These are phyloP conservation scores for Microtus pennsylvanicus DNA, from an alignment of 2,113 vertebrate species.

Conservation along the genomic window DNA sequence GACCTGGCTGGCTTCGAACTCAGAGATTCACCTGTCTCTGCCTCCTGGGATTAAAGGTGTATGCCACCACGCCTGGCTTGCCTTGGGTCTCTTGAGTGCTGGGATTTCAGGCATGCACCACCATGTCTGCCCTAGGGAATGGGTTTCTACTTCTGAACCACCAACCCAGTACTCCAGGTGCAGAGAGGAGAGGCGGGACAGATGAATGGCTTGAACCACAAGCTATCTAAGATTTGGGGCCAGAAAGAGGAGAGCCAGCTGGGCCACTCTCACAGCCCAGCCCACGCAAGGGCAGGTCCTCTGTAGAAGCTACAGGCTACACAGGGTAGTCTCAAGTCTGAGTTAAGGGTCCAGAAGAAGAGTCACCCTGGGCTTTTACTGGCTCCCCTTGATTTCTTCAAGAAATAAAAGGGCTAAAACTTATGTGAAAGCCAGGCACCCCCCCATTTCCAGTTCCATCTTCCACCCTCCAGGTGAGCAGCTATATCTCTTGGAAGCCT, in stretches of 20 bases:
- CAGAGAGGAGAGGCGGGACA: not conserved
- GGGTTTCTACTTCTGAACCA: not conserved
- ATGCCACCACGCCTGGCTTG: not conserved
- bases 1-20: not conserved
- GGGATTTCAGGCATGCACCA: not conserved
- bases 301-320: not conserved
- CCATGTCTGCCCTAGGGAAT: not conserved
- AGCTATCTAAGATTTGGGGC: not conserved
- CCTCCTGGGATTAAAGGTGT: not conserved
- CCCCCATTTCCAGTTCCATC: not conserved
- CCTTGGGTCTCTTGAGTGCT: not conserved
- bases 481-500: not conserved
- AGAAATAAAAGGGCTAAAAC: not conserved
- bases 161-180: not conserved
- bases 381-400: not conserved
- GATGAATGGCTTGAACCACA: not conserved
- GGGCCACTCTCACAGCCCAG: conserved; percentile 56
- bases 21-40: not conserved
- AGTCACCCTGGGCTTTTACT: conserved; percentile 40
- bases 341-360: conserved; percentile 45
- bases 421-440: not conserved
- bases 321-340: not conserved
- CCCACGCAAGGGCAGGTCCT: conserved; percentile 42
- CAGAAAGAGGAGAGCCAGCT: conserved; percentile 24
- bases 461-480: not conserved